phyloP scores from a whole-genome alignment of 2,113 vertebrate genomes.

The Corythaixoides concolor region DNA sequence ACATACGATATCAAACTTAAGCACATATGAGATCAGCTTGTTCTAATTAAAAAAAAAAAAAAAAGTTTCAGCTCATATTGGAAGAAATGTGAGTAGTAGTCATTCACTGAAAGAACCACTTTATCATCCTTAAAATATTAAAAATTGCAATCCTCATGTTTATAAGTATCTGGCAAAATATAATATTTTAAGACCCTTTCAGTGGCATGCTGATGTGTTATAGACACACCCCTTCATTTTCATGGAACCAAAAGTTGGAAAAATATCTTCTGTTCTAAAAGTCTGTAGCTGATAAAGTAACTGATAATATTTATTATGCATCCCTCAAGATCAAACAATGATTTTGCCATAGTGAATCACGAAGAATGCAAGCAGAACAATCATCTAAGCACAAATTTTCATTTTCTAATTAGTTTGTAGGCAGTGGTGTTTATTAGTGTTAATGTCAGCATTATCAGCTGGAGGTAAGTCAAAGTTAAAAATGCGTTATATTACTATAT shows the following conservation, averaged over 20 bases:
- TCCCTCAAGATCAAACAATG: background rate
- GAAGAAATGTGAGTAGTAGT: constrained; percentile 4
- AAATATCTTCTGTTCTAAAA: background rate
- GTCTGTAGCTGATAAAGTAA: background rate
- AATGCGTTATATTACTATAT: background rate
- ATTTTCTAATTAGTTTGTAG: background rate
- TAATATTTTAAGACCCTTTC: background rate
- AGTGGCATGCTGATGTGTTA: background rate
- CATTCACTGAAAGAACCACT: background rate
- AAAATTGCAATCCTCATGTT: background rate
- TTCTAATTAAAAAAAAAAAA: background rate
- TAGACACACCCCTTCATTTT: background rate
- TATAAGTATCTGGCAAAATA: background rate
- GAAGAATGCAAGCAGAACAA: background rate
- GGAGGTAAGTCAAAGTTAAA: background rate
- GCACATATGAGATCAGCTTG: background rate
- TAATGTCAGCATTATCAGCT: background rate
- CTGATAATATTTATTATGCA: background rate
- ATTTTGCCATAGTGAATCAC: background rate
- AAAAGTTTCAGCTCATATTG: background rate
- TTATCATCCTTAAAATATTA: background rate
- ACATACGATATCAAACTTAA: background rate
- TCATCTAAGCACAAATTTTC: background rate
- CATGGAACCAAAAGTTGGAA: background rate
- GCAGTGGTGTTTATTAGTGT: background rate